Conservation (phyloP, 1,140 invertebrate genomes). For the Drosophila asahinai region DNA sequence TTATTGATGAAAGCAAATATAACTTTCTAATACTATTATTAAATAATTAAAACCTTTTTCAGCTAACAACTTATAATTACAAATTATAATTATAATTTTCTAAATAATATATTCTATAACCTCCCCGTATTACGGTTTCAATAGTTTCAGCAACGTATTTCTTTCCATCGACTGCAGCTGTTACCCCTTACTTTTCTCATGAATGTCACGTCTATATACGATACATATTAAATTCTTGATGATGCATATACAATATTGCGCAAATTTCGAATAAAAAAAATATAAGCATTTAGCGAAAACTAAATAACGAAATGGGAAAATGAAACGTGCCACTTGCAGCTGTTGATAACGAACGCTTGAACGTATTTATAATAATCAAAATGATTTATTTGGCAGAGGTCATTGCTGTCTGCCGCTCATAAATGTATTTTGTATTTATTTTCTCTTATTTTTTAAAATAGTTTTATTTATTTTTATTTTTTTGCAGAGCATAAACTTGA, state of each 20-base stretch:
- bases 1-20: too few species aligned
- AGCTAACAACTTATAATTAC: not conserved
- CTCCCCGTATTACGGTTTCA: slow-evolving; percentile 6
- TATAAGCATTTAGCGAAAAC: slow-evolving; percentile 26
- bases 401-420: slow-evolving; percentile 60
- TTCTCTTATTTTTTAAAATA: slow-evolving; percentile 42
- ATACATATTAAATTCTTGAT: slow-evolving; percentile 52
- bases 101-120: not conserved
- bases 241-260: slow-evolving; percentile 61
- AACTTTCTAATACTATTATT: too few species aligned
- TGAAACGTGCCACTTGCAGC: slow-evolving; percentile 54
- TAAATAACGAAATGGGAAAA: slow-evolving; percentile 44
- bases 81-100: too few species aligned
- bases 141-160: slow-evolving; percentile 42
- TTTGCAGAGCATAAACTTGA: slow-evolving; percentile 68
- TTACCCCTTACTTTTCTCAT: slow-evolving; percentile 51
- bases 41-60: too few species aligned
- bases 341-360: slow-evolving; percentile 65
- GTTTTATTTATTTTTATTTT: not conserved
- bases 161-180: slow-evolving; percentile 63
- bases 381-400: slow-evolving; percentile 74
- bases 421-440: slow-evolving; percentile 48
- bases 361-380: slow-evolving; percentile 77
- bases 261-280: slow-evolving; percentile 49
- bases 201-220: slow-evolving; percentile 52